Evolutionary conservation across 1,140 invertebrate genomes (phyloP).

Genomic region (Carposina sasakii): DNA sequence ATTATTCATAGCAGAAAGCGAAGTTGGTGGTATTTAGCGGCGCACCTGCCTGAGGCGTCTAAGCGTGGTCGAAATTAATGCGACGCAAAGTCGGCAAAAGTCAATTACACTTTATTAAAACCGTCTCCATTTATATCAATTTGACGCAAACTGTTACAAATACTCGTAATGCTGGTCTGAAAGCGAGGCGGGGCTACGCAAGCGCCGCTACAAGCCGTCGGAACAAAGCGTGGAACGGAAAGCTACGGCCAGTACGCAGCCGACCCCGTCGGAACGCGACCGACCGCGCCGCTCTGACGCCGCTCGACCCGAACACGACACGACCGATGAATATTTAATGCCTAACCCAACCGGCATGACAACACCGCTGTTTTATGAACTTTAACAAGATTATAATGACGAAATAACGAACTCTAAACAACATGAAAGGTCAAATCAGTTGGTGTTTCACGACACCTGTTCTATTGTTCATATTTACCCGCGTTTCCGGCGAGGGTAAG

Average conservation of each 20-base stretch:
- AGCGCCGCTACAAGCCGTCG: slow-evolving; percentile 47
- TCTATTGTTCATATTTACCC: slow-evolving; percentile 39
- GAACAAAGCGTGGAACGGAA: slow-evolving; percentile 50
- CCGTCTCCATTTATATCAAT: slow-evolving; percentile 73
- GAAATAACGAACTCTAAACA: too few species aligned
- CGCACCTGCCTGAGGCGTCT: slow-evolving; percentile 68
- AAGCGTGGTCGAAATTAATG: slow-evolving; percentile 70
- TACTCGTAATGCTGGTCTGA: slow-evolving; percentile 69
- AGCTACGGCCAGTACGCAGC: slow-evolving; percentile 56
- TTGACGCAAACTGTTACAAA: slow-evolving; percentile 73
- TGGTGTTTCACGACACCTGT: slow-evolving; percentile 29
- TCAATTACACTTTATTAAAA: slow-evolving; percentile 73
- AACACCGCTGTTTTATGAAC: slow-evolving; percentile 47
- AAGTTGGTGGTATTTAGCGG: slow-evolving; percentile 65
- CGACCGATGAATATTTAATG: slow-evolving; percentile 64
- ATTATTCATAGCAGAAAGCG: slow-evolving; percentile 62
- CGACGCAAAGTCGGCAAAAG: slow-evolving; percentile 70
- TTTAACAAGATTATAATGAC: too few species aligned
- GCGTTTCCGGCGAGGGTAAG: slow-evolving; percentile 53
- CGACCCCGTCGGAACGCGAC: slow-evolving; percentile 43
- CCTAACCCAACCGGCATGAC: slow-evolving; percentile 43
- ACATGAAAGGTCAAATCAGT: slow-evolving; percentile 41
- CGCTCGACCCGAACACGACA: slow-evolving; percentile 22
- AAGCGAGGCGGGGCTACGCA: slow-evolving; percentile 64
- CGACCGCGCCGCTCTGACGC: slow-evolving; percentile 24